These are phyloP conservation scores for Chelonia mydas DNA, from an alignment of 2,797 vertebrate species.

Conservation along the genomic window DNA sequence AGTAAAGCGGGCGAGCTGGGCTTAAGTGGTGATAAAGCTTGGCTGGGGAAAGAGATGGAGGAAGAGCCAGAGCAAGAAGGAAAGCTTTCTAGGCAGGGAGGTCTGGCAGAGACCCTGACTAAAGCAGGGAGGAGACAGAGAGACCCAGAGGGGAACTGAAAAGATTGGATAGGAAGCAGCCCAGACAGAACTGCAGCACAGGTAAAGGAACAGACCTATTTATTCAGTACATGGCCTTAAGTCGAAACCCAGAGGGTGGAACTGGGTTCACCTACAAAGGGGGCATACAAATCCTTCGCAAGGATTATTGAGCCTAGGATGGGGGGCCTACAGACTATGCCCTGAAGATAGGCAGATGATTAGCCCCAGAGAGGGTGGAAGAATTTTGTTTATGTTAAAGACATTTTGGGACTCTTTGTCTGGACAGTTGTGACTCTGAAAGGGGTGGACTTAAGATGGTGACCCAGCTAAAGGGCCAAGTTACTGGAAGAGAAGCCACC, in stretches of 20 bases:
- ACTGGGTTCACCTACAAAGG: neutral
- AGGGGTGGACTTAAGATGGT: neutral
- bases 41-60: neutral
- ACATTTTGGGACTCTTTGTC: neutral
- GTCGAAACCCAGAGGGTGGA: neutral
- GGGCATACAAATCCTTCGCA: too few species aligned
- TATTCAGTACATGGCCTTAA: neutral
- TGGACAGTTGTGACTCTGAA: neutral
- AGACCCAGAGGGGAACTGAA: neutral
- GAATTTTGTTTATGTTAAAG: neutral
- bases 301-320: neutral
- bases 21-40: neutral
- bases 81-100: neutral
- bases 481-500: neutral
- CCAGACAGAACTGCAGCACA: neutral
- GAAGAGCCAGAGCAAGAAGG: neutral
- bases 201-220: neutral
- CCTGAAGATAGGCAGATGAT: neutral
- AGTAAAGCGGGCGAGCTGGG: neutral
- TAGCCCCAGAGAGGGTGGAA: neutral
- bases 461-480: neutral
- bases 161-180: neutral
- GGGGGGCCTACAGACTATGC: neutral
- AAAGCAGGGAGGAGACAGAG: neutral
- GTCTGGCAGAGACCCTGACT: neutral